phyloP scores from a whole-genome alignment of 2,888 invertebrate species.

The Pecten maximus region DNA sequence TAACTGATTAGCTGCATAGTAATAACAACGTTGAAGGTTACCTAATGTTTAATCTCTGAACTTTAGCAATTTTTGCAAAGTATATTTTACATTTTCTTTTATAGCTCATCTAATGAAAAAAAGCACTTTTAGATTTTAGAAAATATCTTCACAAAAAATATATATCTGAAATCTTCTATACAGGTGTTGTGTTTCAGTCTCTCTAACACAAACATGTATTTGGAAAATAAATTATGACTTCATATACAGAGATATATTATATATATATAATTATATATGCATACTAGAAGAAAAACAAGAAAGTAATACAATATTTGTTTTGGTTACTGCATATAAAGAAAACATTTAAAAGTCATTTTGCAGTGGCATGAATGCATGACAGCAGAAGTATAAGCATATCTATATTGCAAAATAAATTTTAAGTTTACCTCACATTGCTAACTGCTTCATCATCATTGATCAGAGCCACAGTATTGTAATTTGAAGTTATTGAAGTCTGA shows the following conservation, averaged over 20 bases:
- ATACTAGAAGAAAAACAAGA: not conserved
- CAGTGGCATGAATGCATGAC: not conserved
- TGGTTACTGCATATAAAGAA: not conserved
- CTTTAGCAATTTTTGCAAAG: not conserved
- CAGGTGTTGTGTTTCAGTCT: not conserved
- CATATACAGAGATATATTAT: not conserved
- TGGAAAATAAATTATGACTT: too few relatives aligned
- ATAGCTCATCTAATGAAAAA: not conserved
- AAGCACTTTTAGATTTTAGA: conserved; percentile 5
- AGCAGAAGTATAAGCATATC: not conserved
- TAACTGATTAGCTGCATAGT: not conserved
- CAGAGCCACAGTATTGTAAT: not conserved
- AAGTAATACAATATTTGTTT: not conserved
- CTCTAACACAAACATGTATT: not conserved
- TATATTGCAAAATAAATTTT: not conserved
- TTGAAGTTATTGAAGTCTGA: not conserved
- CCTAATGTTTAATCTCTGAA: not conserved
- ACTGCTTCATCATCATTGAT: not conserved
- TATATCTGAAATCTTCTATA: not conserved
- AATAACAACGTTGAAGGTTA: not conserved
- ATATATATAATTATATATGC: not conserved
- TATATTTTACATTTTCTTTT: not conserved
- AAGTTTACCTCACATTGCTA: not conserved
- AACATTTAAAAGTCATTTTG: not conserved
- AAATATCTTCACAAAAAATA: not conserved